Evolutionary conservation across 2,888 invertebrate species (phyloP).

Genomic region (Zygogramma bicolorata): DNA sequence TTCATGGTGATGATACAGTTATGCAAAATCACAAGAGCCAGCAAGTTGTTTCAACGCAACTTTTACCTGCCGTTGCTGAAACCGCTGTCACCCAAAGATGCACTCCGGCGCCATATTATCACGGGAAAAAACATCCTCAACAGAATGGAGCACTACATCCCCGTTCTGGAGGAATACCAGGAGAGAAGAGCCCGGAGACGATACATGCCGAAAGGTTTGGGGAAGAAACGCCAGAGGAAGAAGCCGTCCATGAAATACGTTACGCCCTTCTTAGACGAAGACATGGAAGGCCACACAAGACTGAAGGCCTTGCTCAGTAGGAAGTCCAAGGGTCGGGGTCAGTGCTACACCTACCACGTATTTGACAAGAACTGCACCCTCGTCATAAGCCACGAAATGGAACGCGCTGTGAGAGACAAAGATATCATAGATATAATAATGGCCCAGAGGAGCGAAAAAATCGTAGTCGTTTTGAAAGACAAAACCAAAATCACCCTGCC

Average conservation of each 20-base stretch:
- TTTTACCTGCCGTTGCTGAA: slow-evolving; percentile 86
- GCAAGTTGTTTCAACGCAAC: slow-evolving; percentile 83
- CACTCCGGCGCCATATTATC: slow-evolving; percentile 82
- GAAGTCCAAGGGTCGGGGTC: slow-evolving; percentile 71
- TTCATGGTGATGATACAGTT: slow-evolving; percentile 73
- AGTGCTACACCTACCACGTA: slow-evolving; percentile 79
- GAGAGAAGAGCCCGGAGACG: slow-evolving; percentile 57
- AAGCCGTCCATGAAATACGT: slow-evolving; percentile 60
- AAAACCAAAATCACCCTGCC: slow-evolving; percentile 80
- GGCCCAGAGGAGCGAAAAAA: slow-evolving; percentile 80
- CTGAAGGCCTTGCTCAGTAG: slow-evolving; percentile 67
- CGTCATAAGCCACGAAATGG: slow-evolving; percentile 79
- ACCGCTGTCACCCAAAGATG: slow-evolving; percentile 86
- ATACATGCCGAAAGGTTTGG: slow-evolving; percentile 61
- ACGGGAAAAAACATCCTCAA: slow-evolving; percentile 83
- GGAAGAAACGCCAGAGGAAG: slow-evolving; percentile 61
- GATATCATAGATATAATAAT: slow-evolving; percentile 82
- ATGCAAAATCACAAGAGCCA: slow-evolving; percentile 85
- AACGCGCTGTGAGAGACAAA: slow-evolving; percentile 81
- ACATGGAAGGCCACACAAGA: slow-evolving; percentile 60
- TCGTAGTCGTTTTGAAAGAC: slow-evolving; percentile 77
- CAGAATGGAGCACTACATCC: slow-evolving; percentile 83
- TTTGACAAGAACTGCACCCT: slow-evolving; percentile 79
- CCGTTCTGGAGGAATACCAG: slow-evolving; percentile 73
- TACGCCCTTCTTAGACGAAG: slow-evolving; percentile 61